A percentile compares a stretch with the other conserved stretches of the same genome.
phyloP scores from a whole-genome alignment of 2,797 vertebrate species.

The Limosa lapponica region DNA sequence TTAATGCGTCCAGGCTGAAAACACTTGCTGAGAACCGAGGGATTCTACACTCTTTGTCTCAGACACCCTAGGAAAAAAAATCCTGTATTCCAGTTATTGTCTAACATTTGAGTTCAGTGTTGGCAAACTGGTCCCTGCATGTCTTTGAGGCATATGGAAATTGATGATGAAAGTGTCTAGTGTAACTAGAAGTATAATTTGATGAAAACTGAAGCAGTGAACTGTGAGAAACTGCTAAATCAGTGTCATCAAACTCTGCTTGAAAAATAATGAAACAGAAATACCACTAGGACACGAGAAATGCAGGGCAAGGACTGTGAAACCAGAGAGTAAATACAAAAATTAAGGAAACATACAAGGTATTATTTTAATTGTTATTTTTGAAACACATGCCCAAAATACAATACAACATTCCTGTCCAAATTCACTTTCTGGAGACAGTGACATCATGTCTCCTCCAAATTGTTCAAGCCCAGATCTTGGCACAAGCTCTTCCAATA shows the following conservation, averaged over 20 bases:
- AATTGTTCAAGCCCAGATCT: constrained; percentile 72
- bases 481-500: constrained; percentile 60
- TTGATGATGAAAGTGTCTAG: constrained; percentile 75
- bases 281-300: constrained; percentile 50
- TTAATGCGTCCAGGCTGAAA: neutral
- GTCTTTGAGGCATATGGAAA: constrained; percentile 80
- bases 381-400: constrained; percentile 60
- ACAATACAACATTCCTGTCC: constrained; percentile 40
- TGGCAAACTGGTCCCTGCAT: constrained; percentile 65
- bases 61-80: constrained; percentile 7
- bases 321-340: constrained; percentile 47
- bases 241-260: constrained; percentile 75
- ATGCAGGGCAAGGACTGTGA: constrained; percentile 27
- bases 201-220: constrained; percentile 80
- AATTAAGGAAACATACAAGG: constrained; percentile 29
- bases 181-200: constrained; percentile 77
- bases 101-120: constrained; percentile 50
- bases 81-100: constrained; percentile 32
- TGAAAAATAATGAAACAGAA: constrained; percentile 77
- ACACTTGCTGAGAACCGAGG: neutral
- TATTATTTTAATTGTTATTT: constrained; percentile 64
- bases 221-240: constrained; percentile 79
- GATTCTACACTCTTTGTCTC: constrained; percentile 27
- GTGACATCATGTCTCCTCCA: constrained; percentile 80
- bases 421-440: constrained; percentile 68